Conservation (phyloP, 1,140 invertebrate genomes). For the Drosophila azteca region DNA sequence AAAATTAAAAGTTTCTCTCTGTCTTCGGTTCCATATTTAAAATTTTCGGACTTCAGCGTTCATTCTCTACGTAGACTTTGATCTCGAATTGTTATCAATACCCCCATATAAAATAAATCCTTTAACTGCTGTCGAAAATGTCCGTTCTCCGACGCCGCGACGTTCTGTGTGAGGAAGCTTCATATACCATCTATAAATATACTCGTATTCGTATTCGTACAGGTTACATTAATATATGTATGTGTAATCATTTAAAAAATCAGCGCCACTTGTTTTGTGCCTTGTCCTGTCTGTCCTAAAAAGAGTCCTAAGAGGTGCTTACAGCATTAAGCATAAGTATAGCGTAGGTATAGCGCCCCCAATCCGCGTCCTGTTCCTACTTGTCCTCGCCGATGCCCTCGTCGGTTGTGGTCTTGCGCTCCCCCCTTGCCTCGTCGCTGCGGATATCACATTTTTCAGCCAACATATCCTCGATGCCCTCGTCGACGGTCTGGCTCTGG, state of each 20-base stretch:
- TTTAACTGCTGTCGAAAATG: conserved; percentile 50
- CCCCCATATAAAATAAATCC: conserved; percentile 76
- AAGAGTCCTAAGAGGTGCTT: conserved; percentile 51
- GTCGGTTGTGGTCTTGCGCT: conserved; percentile 77
- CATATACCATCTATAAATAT: conserved; percentile 82
- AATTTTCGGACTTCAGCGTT: conserved; percentile 64
- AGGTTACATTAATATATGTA: conserved; percentile 46
- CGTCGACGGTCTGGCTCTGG: conserved; percentile 66
- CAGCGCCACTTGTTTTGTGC: conserved; percentile 70
- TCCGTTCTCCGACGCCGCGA: conserved; percentile 25
- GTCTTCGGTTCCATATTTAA: conserved; percentile 46
- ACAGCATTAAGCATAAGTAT: conserved; percentile 53
- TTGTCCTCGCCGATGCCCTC: conserved; percentile 83
- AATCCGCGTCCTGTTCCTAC: conserved; percentile 49
- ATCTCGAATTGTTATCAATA: conserved; percentile 55
- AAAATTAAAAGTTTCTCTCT: conserved; percentile 73
- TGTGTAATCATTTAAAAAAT: conserved; percentile 74
- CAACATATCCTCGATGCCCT: conserved; percentile 83
- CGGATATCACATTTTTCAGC: conserved; percentile 84
- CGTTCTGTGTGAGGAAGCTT: conserved; percentile 71
- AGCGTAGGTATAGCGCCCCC: conserved; percentile 46
- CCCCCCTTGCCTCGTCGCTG: conserved; percentile 73
- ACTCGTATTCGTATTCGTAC: conserved; percentile 37
- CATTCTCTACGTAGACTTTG: conserved; percentile 4
- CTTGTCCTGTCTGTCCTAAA: conserved; percentile 47